A percentile compares a stretch with the other conserved stretches of the same genome.
Conservation (phyloP, 2,113 vertebrate species). For the Elanoides forficatus region DNA sequence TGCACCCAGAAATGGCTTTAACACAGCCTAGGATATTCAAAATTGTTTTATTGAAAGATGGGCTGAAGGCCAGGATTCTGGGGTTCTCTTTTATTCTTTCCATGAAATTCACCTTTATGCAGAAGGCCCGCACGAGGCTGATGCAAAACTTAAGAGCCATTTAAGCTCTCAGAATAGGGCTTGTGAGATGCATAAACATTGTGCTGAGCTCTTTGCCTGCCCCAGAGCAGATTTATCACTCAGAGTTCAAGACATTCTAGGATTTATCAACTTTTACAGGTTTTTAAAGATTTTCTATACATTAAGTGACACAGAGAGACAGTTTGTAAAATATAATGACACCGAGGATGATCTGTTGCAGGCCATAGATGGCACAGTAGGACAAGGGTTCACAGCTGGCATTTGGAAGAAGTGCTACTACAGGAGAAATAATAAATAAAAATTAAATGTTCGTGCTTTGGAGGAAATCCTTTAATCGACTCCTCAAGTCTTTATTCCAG, state of each 20-base stretch:
- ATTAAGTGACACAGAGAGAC: slow-evolving; percentile 21
- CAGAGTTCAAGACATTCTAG: neutral
- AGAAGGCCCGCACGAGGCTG: neutral
- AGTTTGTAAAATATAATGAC: neutral
- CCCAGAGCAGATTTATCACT: slow-evolving; percentile 32
- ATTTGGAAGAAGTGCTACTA: neutral
- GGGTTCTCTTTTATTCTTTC: slow-evolving; percentile 42
- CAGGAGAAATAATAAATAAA: neutral
- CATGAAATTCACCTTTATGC: slow-evolving; percentile 48
- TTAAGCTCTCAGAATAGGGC: neutral
- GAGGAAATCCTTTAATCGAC: neutral
- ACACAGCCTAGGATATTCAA: slow-evolving; percentile 32
- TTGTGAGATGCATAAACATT: neutral
- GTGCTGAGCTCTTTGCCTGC: slow-evolving; percentile 19
- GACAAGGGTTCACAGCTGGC: neutral
- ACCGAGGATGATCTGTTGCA: neutral
- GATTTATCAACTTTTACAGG: slow-evolving; percentile 54
- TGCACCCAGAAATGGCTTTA: slow-evolving; percentile 57
- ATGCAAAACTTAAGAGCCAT: slow-evolving; percentile 23
- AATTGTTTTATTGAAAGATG: slow-evolving; percentile 54
- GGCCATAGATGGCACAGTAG: neutral
- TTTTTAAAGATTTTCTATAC: slow-evolving; percentile 21
- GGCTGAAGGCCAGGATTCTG: slow-evolving; percentile 53
- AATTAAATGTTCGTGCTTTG: neutral
- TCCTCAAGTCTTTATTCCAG: neutral